phyloP scores from a whole-genome alignment of 2,113 vertebrate species.

The zebrafish (Danio rerio) region GRCz12tu NC_133193.1:5106501-5107000 shows the following conservation, averaged over 20 bases:
- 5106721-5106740: not conserved
- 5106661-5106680: not conserved
- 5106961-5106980: slow-evolving; percentile 23
- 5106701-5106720: not conserved
- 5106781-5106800: too few species aligned
- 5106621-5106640: not conserved
- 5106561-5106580: not conserved
- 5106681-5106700: not conserved
- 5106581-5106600: slow-evolving; percentile 4
- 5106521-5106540: not conserved
- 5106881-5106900: slow-evolving; percentile 10
- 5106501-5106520: not conserved
- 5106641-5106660: not conserved
- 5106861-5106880: not conserved
- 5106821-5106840: too few species aligned
- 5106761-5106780: too few species aligned
- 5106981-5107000: slow-evolving; percentile 31
- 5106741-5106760: not conserved
- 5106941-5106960: not conserved
- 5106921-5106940: not conserved
- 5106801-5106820: too few species aligned
- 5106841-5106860: too few species aligned
- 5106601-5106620: not conserved
- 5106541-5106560: not conserved
- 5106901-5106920: not conserved